Evolutionary conservation across 2,113 vertebrate species (phyloP), one percentile per base, ranked within the genome.

Genomic region (Petromus typicus): DNA sequence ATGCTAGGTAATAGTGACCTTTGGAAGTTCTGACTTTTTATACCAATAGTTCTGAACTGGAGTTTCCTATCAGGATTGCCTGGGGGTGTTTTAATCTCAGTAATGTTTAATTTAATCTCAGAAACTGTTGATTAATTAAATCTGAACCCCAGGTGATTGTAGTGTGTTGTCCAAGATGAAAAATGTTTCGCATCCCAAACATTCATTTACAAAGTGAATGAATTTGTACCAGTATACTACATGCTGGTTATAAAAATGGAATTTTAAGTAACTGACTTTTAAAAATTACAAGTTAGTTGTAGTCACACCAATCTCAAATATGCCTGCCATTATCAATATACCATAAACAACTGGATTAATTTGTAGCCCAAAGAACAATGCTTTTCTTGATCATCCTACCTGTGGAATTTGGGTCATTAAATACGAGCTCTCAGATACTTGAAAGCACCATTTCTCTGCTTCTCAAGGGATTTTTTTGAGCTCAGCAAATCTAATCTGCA

Each of bases 321-420:
- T 56, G 80, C 30, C 86, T 85, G 14, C 22, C 22, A 22, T 82
- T 75, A n/a, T 87, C 8, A 63, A 25, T 30, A 14, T 14, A 59
- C 37, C 14, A 6, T 37, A 56, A 81, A 81, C 59, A 9, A 18
- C 54, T 23, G 30, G 37, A 83, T 95, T n/a, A 80, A 23, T 2
- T 89, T 37, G 23, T 3, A 43, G 34, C 23, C 37, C 66, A 25
- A 54, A 90, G 89, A 76, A 95, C 86, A 85, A 6, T 56, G 37
- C 54, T 88, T 91, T 54, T 56, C 32, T 80, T 79, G 11, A 48
- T 43, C 78, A 64, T 4, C 16, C 27, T 51, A 30, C 25, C 63
- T 92, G 82, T 88, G 23, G 17, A 81, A n/a, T 80, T 82, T n/a
- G 34, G 25, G n/a, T 83, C 61, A 37, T 71, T 95, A 45, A 67